Evolutionary conservation across 2,113 vertebrate genomes (phyloP).

Genomic region (Myxocyprinus asiaticus): DNA sequence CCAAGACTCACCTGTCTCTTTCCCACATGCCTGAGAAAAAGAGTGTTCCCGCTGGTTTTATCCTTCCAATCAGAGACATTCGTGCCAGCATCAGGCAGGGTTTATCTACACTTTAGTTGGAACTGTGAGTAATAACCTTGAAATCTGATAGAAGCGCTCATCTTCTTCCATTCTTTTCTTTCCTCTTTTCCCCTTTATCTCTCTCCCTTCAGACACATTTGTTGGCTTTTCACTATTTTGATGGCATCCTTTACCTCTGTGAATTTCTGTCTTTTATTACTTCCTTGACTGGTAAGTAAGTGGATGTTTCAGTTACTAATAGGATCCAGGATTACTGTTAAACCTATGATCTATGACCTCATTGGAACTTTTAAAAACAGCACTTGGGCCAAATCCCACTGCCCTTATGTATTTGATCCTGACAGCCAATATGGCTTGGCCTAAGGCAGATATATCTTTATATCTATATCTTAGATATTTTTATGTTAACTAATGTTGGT

Average conservation of each 20-base stretch:
- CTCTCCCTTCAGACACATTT: background rate
- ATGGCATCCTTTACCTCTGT: slow-evolving; percentile 6
- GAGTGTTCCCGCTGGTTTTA: slow-evolving; percentile 88
- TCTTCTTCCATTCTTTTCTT: background rate
- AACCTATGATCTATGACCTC: slow-evolving; percentile 40
- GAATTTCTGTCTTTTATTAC: slow-evolving; percentile 4
- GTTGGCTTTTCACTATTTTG: slow-evolving; percentile 5
- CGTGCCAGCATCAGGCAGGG: slow-evolving; percentile 94
- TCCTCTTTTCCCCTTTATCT: background rate
- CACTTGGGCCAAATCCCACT: slow-evolving; percentile 15
- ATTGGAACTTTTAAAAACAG: slow-evolving; percentile 6
- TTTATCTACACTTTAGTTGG: slow-evolving; percentile 96
- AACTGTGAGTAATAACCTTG: slow-evolving; percentile 79
- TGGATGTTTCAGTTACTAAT: slow-evolving; percentile 45
- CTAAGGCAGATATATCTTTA: background rate
- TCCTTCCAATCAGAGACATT: slow-evolving; percentile 87
- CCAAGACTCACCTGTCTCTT: slow-evolving; percentile 96
- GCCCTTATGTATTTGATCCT: slow-evolving; percentile 14
- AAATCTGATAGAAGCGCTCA: slow-evolving; percentile 8
- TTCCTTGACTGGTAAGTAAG: slow-evolving; percentile 16
- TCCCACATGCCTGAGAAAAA: slow-evolving; percentile 92
- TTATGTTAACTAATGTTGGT: too few relatives aligned
- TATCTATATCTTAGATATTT: too few relatives aligned
- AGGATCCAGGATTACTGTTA: slow-evolving; percentile 36
- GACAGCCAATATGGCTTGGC: background rate